A percentile compares a stretch with the other conserved stretches of the same genome.
Conservation (phyloP, 2,113 vertebrate genomes). For the Hippolais icterina region DNA sequence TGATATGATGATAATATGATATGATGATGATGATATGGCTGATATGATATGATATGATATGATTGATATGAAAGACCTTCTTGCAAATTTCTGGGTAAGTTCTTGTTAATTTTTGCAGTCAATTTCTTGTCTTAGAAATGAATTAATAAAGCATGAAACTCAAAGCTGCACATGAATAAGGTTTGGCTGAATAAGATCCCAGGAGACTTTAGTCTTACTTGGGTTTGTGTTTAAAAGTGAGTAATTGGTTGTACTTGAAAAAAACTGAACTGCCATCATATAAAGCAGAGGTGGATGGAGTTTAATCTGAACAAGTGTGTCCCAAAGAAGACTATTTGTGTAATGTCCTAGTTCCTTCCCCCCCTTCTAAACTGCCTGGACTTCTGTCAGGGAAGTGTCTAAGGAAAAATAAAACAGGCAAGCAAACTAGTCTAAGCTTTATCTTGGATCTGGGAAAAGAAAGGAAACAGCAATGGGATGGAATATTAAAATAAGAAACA, state of each 20-base stretch:
- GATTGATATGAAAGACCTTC: neutral
- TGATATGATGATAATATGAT: neutral
- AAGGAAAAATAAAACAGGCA: neutral
- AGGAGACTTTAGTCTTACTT: neutral
- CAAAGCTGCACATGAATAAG: neutral
- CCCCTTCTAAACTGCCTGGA: neutral
- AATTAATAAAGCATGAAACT: neutral
- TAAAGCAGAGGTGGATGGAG: neutral
- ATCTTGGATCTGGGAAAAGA: neutral
- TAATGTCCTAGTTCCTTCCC: neutral
- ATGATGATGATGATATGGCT: neutral
- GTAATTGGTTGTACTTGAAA: neutral
- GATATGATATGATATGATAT: fast-evolving
- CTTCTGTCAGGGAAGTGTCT: fast-evolving
- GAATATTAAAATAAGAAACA: neutral
- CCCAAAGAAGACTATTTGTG: neutral
- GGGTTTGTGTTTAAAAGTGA: neutral
- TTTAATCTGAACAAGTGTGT: neutral
- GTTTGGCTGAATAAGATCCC: neutral
- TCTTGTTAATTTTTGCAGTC: neutral
- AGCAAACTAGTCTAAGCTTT: neutral
- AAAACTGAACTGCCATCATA: neutral
- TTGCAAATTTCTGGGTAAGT: neutral
- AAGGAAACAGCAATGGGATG: neutral
- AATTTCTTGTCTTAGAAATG: neutral